Conservation (phyloP, 2,888 invertebrate species). For the Platynereis dumerilii region DNA sequence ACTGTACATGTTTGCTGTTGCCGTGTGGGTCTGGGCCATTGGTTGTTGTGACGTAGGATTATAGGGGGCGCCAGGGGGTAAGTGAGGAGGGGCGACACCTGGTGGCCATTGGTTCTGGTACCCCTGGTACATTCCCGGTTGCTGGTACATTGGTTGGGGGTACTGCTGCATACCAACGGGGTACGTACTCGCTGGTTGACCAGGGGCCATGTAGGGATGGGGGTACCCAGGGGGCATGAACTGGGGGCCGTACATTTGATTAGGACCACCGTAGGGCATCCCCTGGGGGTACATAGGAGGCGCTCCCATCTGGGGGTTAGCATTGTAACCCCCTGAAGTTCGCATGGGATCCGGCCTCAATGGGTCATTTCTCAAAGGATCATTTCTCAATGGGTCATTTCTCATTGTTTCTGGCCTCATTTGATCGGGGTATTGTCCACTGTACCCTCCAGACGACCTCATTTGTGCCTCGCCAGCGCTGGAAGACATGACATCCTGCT, state of each 20-base stretch:
- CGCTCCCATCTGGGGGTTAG: too few species aligned
- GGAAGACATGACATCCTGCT: too few species aligned
- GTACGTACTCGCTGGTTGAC: neutral
- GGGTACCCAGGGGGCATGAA: neutral
- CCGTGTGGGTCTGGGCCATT: neutral
- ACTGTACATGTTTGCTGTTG: neutral
- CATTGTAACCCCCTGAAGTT: too few species aligned
- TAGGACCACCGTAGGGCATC: neutral
- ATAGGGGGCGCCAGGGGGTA: neutral
- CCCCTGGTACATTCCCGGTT: conserved; percentile 9
- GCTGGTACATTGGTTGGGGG: conserved; percentile 12
- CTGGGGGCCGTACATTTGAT: conserved; percentile 4
- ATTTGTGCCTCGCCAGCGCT: too few species aligned
- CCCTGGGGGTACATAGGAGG: neutral
- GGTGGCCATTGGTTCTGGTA: conserved; percentile 2
- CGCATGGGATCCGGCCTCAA: too few species aligned
- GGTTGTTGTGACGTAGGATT: neutral
- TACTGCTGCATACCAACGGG: conserved; percentile 8
- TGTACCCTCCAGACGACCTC: too few species aligned
- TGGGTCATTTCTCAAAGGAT: too few species aligned
- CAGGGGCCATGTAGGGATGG: conserved; percentile 25
- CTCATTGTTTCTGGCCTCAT: too few species aligned
- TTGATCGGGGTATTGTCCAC: too few species aligned
- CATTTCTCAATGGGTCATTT: too few species aligned
- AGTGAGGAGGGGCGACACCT: conserved; percentile 8